A percentile compares a stretch with the other conserved stretches of the same genome.
phyloP scores from a whole-genome alignment of 2,113 vertebrate species.

The Etheostoma spectabile region DNA sequence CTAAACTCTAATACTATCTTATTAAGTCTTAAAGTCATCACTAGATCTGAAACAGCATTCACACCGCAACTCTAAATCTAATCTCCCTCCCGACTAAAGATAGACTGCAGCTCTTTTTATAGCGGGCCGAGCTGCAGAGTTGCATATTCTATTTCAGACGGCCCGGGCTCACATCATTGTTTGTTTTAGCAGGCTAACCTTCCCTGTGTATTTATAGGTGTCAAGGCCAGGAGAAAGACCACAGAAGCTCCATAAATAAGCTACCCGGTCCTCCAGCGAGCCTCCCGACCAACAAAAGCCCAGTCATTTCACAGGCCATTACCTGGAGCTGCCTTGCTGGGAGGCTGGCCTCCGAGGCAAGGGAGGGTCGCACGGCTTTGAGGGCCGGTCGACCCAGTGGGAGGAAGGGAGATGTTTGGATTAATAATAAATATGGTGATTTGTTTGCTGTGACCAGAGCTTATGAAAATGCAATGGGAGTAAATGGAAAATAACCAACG shows the following conservation, averaged over 20 bases:
- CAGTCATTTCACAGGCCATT: slow-evolving; percentile 82
- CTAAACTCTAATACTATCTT: slow-evolving; percentile 49
- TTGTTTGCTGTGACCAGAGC: slow-evolving; percentile 59
- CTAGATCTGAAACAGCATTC: slow-evolving; percentile 58
- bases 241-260: slow-evolving; percentile 82
- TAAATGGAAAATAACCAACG: slow-evolving; percentile 65
- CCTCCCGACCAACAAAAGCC: slow-evolving; percentile 76
- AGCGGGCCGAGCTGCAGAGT: slow-evolving; percentile 67
- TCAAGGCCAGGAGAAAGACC: slow-evolving; percentile 74
- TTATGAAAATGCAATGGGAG: slow-evolving; percentile 52
- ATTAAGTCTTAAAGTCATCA: slow-evolving; percentile 62
- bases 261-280: slow-evolving; percentile 60
- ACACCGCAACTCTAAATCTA: slow-evolving; percentile 58
- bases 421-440: slow-evolving; percentile 74
- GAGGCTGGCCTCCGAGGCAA: slow-evolving; percentile 43
- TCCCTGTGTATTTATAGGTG: slow-evolving; percentile 78
- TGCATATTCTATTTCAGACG: slow-evolving; percentile 78
- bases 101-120: slow-evolving; percentile 68
- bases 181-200: slow-evolving; percentile 78
- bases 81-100: slow-evolving; percentile 66
- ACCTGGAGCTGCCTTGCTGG: slow-evolving; percentile 72
- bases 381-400: slow-evolving; percentile 47
- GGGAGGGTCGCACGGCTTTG: slow-evolving; percentile 59
- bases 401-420: slow-evolving; percentile 69
- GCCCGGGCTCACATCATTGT: slow-evolving; percentile 76